Evolutionary conservation across 1,140 invertebrate species (phyloP).

Genomic region (Steinernema feltiae): DNA sequence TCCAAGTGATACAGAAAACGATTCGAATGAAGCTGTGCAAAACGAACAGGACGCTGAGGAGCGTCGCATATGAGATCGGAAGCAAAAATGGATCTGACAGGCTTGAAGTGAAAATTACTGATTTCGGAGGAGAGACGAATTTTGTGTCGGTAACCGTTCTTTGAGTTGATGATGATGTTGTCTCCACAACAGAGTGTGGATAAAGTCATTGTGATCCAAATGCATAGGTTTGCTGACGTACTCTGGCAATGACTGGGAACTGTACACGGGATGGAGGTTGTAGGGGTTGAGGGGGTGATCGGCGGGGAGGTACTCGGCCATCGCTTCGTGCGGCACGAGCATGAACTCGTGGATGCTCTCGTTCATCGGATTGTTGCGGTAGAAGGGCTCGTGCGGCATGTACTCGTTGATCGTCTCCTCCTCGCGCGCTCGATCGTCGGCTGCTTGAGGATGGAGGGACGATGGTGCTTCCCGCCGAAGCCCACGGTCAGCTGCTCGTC

Average conservation of each 20-base stretch:
- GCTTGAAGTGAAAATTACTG: no score
- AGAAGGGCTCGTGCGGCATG: background rate
- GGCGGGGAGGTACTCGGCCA: background rate
- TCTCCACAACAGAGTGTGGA: no score
- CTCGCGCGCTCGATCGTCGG: background rate
- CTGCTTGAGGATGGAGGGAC: background rate
- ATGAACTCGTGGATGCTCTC: slow-evolving; percentile 6
- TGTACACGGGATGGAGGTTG: background rate
- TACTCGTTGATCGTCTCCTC: slow-evolving; percentile 1
- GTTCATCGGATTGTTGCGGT: background rate
- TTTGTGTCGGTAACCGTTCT: no score
- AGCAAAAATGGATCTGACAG: no score
- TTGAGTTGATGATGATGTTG: no score
- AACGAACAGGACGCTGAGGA: no score
- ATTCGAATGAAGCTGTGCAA: no score
- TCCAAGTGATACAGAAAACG: no score
- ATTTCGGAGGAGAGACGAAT: no score
- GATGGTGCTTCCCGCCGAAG: background rate
- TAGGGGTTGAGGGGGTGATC: background rate
- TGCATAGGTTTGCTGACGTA: no score
- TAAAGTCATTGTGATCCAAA: no score
- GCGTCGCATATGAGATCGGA: no score
- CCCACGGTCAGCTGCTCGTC: slow-evolving; percentile 29
- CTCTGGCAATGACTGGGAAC: background rate
- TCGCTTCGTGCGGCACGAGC: background rate